Percentiles rank a stretch among this genome's conserved stretches.
Conservation (phyloP, 2,797 vertebrate genomes). For the Cetoscarus ocellatus region DNA sequence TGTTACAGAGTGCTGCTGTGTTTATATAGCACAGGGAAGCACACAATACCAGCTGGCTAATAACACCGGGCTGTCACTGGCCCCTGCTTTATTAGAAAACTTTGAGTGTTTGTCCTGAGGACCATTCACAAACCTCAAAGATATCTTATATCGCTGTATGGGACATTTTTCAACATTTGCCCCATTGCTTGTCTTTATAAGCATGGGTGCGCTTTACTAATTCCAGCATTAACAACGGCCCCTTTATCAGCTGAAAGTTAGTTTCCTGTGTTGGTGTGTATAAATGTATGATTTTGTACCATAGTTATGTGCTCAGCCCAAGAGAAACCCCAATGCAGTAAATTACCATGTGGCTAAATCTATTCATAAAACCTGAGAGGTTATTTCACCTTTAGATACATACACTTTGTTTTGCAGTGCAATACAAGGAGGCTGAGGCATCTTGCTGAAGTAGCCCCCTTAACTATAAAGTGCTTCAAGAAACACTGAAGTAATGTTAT, state of each 20-base stretch:
- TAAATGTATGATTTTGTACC: neutral
- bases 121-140: neutral
- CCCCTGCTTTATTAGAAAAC: conserved; percentile 51
- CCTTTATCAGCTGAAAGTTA: neutral
- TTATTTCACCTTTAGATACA: no score
- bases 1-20: conserved; percentile 87
- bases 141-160: neutral
- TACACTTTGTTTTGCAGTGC: no score
- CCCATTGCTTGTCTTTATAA: conserved; percentile 35
- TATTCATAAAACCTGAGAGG: no score
- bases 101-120: conserved; percentile 28
- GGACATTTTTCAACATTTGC: conserved; percentile 26
- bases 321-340: neutral
- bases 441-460: no score
- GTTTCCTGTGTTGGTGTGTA: neutral
- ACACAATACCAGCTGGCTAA: conserved; percentile 82
- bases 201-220: neutral
- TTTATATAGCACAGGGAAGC: conserved; percentile 83
- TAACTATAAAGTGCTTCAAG: no score
- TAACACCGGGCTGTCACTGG: conserved; percentile 78
- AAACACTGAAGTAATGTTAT: no score
- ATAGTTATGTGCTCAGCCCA: neutral
- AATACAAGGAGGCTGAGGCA: no score
- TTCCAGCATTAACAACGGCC: neutral
- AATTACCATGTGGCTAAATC: neutral